Evolutionary conservation across 2,113 vertebrate species (phyloP).

Genomic region (Lepus timidus): DNA sequence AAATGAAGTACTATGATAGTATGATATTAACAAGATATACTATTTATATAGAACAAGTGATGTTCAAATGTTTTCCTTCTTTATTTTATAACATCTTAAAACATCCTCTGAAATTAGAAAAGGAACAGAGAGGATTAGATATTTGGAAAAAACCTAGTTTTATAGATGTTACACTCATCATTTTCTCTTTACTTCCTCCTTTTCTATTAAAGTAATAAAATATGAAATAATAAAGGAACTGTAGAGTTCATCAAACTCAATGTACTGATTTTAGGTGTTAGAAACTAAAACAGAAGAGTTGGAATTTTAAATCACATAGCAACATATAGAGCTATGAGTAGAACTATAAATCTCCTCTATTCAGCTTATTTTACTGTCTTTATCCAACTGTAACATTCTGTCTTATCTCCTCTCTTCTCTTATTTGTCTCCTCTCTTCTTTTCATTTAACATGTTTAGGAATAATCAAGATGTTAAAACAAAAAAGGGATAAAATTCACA

Average conservation of each 20-base stretch:
- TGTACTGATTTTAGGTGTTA: not conserved
- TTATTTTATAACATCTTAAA: not conserved
- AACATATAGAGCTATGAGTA: not conserved
- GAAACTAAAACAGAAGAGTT: not conserved
- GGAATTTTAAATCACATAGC: not conserved
- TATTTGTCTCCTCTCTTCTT: rapidly evolving
- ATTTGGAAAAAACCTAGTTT: not conserved
- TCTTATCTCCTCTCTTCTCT: not conserved
- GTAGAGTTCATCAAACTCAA: not conserved
- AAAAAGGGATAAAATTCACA: not conserved
- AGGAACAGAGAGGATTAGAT: not conserved
- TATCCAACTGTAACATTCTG: not conserved
- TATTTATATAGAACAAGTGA: not conserved
- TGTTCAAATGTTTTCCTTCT: not conserved
- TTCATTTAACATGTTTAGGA: not conserved
- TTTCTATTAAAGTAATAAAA: not conserved
- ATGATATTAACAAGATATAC: not conserved
- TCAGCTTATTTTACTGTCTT: not conserved
- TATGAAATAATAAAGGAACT: not conserved
- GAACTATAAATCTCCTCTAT: not conserved
- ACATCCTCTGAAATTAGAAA: not conserved
- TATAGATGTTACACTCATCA: not conserved
- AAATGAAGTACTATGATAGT: not conserved
- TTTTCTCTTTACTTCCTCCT: not conserved
- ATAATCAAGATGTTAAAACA: not conserved